These are phyloP conservation scores for Seriola quinqueradiata DNA, from an alignment of 2,113 vertebrate species.

Conservation along the genomic window DNA sequence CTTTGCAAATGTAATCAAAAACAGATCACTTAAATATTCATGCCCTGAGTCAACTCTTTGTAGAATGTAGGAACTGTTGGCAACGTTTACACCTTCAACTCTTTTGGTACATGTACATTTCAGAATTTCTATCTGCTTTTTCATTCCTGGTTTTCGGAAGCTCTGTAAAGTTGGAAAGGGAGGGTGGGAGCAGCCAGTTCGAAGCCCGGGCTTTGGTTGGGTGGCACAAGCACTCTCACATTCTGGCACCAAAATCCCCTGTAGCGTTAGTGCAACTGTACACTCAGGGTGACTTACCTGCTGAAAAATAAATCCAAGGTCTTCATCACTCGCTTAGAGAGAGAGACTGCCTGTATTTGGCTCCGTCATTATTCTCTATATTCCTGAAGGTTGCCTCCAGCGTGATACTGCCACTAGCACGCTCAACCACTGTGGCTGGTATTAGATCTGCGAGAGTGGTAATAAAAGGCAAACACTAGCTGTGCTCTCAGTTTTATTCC, in stretches of 20 bases:
- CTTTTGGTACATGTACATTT: slow-evolving; percentile 17
- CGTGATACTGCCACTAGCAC: slow-evolving; percentile 35
- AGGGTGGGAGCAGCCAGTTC: neutral
- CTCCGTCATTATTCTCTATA: slow-evolving; percentile 52
- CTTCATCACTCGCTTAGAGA: slow-evolving; percentile 13
- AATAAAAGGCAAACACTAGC: slow-evolving; percentile 10
- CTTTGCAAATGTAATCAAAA: slow-evolving; percentile 41
- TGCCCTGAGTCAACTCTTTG: slow-evolving; percentile 21
- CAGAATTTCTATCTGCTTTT: neutral
- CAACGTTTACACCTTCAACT: slow-evolving; percentile 4
- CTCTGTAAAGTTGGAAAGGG: slow-evolving; percentile 20
- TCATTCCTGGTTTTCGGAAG: neutral
- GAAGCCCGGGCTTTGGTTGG: neutral
- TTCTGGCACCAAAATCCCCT: slow-evolving; percentile 1
- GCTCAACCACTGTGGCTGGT: slow-evolving; percentile 31
- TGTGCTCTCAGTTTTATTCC: neutral
- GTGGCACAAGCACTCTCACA: slow-evolving; percentile 9
- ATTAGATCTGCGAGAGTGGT: slow-evolving; percentile 29
- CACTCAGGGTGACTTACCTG: slow-evolving; percentile 16
- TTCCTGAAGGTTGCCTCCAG: slow-evolving; percentile 59
- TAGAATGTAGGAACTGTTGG: slow-evolving; percentile 12
- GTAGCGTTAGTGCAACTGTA: slow-evolving; percentile 4
- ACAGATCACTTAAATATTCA: slow-evolving; percentile 54
- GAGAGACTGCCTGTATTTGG: slow-evolving; percentile 26
- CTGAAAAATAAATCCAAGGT: slow-evolving; percentile 54